These are phyloP conservation scores for Astreopora myriophthalma DNA, from an alignment of 64 coral and sea anemone genomes.

Conservation along the genomic window DNA sequence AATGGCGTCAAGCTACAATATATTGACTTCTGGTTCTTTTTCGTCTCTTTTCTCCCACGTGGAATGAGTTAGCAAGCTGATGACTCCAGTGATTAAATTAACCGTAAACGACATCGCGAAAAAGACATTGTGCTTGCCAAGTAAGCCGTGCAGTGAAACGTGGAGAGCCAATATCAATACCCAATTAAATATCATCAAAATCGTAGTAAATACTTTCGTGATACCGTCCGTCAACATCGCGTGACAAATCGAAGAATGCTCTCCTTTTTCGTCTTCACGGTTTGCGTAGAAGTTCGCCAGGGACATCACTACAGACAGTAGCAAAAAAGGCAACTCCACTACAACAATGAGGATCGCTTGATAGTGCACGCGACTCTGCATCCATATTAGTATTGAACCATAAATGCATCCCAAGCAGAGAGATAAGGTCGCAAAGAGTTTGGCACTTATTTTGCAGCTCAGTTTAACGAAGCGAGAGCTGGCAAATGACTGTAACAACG, in stretches of 20 bases:
- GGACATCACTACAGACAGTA: neutral
- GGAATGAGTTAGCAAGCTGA: too few species aligned
- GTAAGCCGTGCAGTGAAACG: too few species aligned
- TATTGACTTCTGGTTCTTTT: too few species aligned
- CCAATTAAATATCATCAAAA: too few species aligned
- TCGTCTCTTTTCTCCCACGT: too few species aligned
- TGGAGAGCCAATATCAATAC: too few species aligned
- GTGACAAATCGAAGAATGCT: neutral
- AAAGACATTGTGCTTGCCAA: too few species aligned
- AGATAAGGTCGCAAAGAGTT: neutral
- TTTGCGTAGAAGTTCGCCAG: neutral
- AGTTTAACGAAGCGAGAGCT: neutral
- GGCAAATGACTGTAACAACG: neutral
- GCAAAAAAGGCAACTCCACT: neutral
- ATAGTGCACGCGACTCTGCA: neutral
- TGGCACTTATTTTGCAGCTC: neutral
- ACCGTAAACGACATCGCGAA: too few species aligned
- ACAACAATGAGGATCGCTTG: neutral
- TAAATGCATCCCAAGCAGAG: neutral
- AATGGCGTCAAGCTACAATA: too few species aligned
- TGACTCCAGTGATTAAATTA: too few species aligned
- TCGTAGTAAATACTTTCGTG: too few species aligned
- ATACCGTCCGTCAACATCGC: too few species aligned
- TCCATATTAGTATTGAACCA: neutral
- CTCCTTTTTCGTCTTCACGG: neutral